Conservation (phyloP, 2,113 vertebrate genomes). For the Loxodonta africana region DNA sequence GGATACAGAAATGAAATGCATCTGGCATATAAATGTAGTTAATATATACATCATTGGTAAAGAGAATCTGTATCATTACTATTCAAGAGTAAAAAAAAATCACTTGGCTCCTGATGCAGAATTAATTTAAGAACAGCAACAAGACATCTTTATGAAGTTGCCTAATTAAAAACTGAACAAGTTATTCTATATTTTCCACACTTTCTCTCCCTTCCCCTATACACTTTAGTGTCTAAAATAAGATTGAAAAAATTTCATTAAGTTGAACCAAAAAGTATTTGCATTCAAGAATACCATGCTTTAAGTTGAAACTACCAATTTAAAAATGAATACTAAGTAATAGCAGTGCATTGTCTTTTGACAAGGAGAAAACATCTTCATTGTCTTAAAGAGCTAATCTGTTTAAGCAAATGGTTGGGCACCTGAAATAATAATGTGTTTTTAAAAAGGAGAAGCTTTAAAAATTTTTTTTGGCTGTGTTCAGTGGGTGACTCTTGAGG, state of each 20-base stretch:
- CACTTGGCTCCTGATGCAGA: slow-evolving; percentile 74
- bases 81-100: slow-evolving; percentile 76
- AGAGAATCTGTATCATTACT: slow-evolving; percentile 75
- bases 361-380: background rate
- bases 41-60: slow-evolving; percentile 74
- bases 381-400: slow-evolving; percentile 40
- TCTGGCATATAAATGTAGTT: slow-evolving; percentile 64
- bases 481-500: slow-evolving; percentile 45
- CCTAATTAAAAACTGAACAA: slow-evolving; percentile 76
- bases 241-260: slow-evolving; percentile 1
- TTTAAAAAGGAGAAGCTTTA: background rate
- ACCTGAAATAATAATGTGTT: slow-evolving; percentile 22
- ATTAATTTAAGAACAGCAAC: slow-evolving; percentile 77
- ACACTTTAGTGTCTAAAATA: slow-evolving; percentile 51
- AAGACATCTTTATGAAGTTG: slow-evolving; percentile 76
- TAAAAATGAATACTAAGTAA: slow-evolving; percentile 53
- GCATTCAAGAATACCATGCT: slow-evolving; percentile 13
- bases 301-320: slow-evolving; percentile 50
- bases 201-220: slow-evolving; percentile 48
- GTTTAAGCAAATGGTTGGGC: slow-evolving; percentile 47
- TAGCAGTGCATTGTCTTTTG: slow-evolving; percentile 46
- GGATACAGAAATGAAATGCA: slow-evolving; percentile 61
- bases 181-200: slow-evolving; percentile 62
- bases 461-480: background rate
- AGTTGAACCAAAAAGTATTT: slow-evolving; percentile 31